Percentiles rank a stretch among this genome's conserved stretches.
Evolutionary conservation across 2,113 vertebrate genomes (phyloP).

Genomic region (Pangasianodon hypophthalmus): DNA sequence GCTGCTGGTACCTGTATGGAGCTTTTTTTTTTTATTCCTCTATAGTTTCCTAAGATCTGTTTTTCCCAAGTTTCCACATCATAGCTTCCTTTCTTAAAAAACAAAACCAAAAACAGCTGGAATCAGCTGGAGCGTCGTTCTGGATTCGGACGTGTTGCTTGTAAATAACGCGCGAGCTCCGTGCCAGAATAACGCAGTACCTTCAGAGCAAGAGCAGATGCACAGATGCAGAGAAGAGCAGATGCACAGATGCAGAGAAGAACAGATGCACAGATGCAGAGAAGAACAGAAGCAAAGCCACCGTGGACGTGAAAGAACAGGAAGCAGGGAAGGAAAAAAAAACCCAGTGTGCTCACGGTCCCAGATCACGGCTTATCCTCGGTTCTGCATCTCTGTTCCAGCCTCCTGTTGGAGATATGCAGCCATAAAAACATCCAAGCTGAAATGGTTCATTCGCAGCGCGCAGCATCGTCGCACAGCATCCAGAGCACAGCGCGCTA

Average conservation of each 20-base stretch:
- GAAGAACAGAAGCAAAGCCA: not conserved
- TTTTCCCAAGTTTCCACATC: conserved; percentile 36
- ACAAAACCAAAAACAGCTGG: not conserved
- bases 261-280: not conserved
- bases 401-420: not conserved
- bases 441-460: not conserved
- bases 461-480: conserved; percentile 10
- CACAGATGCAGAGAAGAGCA: not conserved
- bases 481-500: not conserved
- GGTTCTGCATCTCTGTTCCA: not conserved
- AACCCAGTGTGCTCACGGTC: not conserved
- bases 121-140: not conserved
- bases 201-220: not conserved
- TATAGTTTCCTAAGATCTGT: conserved; percentile 58
- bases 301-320: not conserved
- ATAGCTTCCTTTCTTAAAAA: conserved; percentile 2
- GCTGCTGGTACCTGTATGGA: conserved; percentile 55
- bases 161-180: conserved; percentile 25
- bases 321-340: not conserved
- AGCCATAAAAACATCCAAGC: not conserved
- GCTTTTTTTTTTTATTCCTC: conserved; percentile 42
- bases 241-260: no score
- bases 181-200: conserved; percentile 19
- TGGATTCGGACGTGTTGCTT: not conserved
- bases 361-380: not conserved